Conservation (phyloP, 2,888 invertebrate genomes). For the Scaptodrosophila latifasciaeformis region DNA sequence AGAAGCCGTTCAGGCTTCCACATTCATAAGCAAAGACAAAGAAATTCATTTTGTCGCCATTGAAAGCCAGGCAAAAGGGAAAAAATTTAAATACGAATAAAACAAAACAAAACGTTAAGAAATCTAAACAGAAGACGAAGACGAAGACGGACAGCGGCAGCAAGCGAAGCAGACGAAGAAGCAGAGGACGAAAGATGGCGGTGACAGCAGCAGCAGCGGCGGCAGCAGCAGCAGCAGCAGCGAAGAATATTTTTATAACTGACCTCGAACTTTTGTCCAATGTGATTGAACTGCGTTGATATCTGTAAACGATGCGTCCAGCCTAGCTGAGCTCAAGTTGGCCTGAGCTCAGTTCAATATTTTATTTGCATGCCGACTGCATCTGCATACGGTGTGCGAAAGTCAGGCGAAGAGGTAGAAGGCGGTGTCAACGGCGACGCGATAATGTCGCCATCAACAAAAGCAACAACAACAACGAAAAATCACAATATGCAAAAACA, state of each 20-base stretch:
- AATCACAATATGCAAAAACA: not conserved
- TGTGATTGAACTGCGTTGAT: conserved; percentile 71
- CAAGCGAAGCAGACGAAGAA: not conserved
- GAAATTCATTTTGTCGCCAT: conserved; percentile 57
- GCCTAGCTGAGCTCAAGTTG: too few species aligned
- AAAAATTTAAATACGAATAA: not conserved
- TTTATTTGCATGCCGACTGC: conserved; percentile 67
- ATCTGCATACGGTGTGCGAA: conserved; percentile 55
- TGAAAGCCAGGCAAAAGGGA: not conserved
- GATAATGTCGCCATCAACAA: conserved; percentile 35
- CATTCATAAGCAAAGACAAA: conserved; percentile 45
- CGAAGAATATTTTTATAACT: conserved; percentile 58
- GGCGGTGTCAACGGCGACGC: conserved; percentile 18
- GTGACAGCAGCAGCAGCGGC: not conserved
- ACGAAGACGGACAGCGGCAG: not conserved
- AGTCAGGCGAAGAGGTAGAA: not conserved
- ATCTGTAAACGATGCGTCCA: conserved; percentile 41
- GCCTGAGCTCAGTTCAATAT: not conserved
- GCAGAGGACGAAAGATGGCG: not conserved
- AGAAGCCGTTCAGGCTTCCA: conserved; percentile 28
- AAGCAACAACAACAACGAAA: not conserved
- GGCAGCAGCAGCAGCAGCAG: not conserved
- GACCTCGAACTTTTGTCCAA: conserved; percentile 72
- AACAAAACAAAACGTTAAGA: conserved; percentile 7
- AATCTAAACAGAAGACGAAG: not conserved